These are phyloP conservation scores for Hypomecis atomaria DNA, from an alignment of 2,888 invertebrate genomes.

Conservation along the genomic window DNA sequence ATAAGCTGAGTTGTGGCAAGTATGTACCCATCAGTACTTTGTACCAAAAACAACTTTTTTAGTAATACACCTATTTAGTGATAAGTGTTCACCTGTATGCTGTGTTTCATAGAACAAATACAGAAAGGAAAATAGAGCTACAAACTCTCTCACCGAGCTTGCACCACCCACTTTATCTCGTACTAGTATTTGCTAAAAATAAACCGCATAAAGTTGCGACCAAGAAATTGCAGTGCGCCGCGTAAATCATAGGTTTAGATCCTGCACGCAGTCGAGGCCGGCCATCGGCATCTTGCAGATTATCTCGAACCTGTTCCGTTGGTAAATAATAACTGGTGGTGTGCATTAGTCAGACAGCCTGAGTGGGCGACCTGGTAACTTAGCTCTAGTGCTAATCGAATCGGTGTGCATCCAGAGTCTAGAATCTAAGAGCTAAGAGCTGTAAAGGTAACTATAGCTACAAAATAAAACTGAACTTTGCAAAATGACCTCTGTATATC, in stretches of 20 bases:
- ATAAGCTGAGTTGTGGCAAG: too few relatives aligned
- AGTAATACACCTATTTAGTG: too few relatives aligned
- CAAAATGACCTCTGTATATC: too few relatives aligned
- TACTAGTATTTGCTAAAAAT: constrained; percentile 8
- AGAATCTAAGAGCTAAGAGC: too few relatives aligned
- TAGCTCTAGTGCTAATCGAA: constrained; percentile 37
- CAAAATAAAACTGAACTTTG: too few relatives aligned
- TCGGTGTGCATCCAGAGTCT: not conserved
- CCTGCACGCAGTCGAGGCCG: constrained; percentile 34
- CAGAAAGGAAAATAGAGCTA: too few relatives aligned
- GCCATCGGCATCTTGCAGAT: constrained; percentile 44
- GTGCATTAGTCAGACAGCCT: constrained; percentile 74
- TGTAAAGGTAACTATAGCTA: too few relatives aligned
- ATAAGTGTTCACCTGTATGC: too few relatives aligned
- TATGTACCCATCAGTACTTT: too few relatives aligned
- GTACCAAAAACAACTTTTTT: too few relatives aligned
- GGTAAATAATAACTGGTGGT: constrained; percentile 72
- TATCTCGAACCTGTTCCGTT: constrained; percentile 45
- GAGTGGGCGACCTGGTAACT: constrained; percentile 46
- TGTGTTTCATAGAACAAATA: too few relatives aligned
- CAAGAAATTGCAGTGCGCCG: constrained; percentile 7
- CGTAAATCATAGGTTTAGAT: constrained; percentile 28
- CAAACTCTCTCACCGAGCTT: too few relatives aligned
- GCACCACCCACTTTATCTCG: not conserved
- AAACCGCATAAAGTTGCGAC: constrained; percentile 10